phyloP scores from a whole-genome alignment of 2,113 vertebrate species.

The Rhagologus leucostigma region DNA sequence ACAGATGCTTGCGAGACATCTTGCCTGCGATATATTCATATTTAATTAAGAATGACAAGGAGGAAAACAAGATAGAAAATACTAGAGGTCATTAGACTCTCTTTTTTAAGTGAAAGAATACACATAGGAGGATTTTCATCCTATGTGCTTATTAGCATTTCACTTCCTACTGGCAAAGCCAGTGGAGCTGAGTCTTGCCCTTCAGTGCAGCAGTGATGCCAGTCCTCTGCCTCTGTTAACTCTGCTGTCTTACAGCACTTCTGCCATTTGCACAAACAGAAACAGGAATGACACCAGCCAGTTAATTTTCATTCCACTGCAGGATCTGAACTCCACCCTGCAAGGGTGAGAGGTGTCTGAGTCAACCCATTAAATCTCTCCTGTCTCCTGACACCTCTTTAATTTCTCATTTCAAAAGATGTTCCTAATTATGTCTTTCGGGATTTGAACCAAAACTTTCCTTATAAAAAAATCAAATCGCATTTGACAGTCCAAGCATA shows the following conservation, averaged over 20 bases:
- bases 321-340: constrained; percentile 15
- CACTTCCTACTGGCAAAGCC: not conserved
- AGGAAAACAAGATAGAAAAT: constrained; percentile 25
- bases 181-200: not conserved
- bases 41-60: constrained; percentile 13
- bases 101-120: not conserved
- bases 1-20: not conserved
- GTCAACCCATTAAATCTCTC: not conserved
- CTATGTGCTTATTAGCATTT: not conserved
- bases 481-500: not conserved
- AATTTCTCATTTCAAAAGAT: constrained; percentile 40
- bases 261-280: not conserved
- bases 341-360: constrained; percentile 5
- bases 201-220: not conserved
- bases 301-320: constrained; percentile 1
- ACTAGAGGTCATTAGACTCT: not conserved
- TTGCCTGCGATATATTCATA: not conserved
- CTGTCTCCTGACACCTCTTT: not conserved
- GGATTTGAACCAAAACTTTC: not conserved
- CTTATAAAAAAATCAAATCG: not conserved
- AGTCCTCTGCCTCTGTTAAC: not conserved
- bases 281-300: not conserved
- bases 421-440: constrained; percentile 4
- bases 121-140: not conserved
- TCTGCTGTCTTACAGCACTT: not conserved